These are phyloP conservation scores for Galerucella nymphaeae DNA, from an alignment of 2,888 invertebrate genomes.

Conservation along the genomic window DNA sequence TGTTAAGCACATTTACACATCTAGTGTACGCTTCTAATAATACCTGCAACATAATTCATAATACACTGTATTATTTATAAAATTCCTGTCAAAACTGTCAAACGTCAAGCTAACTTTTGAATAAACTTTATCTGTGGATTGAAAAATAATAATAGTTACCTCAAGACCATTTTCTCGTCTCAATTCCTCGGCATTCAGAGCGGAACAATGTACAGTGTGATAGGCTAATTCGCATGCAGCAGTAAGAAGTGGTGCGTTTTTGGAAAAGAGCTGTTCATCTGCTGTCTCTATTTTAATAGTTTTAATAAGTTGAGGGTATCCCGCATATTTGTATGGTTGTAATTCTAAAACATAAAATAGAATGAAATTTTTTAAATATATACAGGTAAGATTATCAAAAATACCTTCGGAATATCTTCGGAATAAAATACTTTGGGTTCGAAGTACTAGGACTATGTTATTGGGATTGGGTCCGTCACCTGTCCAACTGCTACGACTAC, in stretches of 20 bases:
- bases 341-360: slow-evolving; percentile 71
- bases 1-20: slow-evolving; percentile 90
- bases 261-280: slow-evolving; percentile 93
- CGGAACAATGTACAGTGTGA: slow-evolving; percentile 95
- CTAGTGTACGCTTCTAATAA: slow-evolving; percentile 92
- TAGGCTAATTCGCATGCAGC: slow-evolving; percentile 95
- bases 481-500: slow-evolving; percentile 88
- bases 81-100: no score
- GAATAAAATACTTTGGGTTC: slow-evolving; percentile 95
- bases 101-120: no score
- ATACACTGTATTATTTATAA: no score
- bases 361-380: no score
- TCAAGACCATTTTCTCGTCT: slow-evolving; percentile 89
- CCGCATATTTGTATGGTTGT: slow-evolving; percentile 97
- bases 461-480: slow-evolving; percentile 93
- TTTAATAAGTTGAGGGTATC: slow-evolving; percentile 96
- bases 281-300: slow-evolving; percentile 94
- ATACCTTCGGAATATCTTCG: slow-evolving; percentile 87
- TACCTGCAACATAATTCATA: slow-evolving; percentile 64
- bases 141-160: no score
- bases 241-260: slow-evolving; percentile 82
- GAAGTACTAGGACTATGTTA: slow-evolving; percentile 91
- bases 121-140: no score
- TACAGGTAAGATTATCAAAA: slow-evolving; percentile 46
- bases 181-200: slow-evolving; percentile 97